phyloP scores from a whole-genome alignment of 1,140 invertebrate genomes.

The Orius laevigatus region DNA sequence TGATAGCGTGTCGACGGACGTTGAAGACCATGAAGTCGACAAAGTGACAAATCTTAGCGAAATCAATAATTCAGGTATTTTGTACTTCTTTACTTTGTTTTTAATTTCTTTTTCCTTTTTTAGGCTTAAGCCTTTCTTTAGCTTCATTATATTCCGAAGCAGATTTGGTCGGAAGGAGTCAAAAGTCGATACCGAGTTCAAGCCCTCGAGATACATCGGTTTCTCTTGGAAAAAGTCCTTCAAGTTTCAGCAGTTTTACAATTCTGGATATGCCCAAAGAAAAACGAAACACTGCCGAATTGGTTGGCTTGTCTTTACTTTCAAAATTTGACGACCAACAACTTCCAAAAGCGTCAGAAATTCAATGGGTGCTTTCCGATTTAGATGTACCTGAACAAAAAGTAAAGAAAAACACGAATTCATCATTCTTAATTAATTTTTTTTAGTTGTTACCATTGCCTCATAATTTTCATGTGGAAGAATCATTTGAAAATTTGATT shows the following conservation, averaged over 20 bases:
- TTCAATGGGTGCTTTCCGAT: conserved; percentile 72
- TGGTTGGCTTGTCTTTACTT: conserved; percentile 58
- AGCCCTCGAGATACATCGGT: conserved; percentile 34
- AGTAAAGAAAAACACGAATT: not conserved
- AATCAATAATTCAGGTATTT: conserved; percentile 26
- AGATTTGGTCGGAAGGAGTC: conserved; percentile 27
- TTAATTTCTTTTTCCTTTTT: conserved; percentile 19
- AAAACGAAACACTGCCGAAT: conserved; percentile 49
- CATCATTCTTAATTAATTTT: not conserved
- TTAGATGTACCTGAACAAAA: conserved; percentile 53
- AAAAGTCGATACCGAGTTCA: conserved; percentile 22
- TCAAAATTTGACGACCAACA: conserved; percentile 61
- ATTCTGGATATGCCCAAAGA: not conserved
- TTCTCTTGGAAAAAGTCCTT: not conserved
- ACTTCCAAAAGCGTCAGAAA: conserved; percentile 56
- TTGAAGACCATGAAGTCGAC: conserved; percentile 35
- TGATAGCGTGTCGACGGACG: conserved; percentile 33
- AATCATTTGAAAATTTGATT: conserved; percentile 31
- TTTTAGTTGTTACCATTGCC: conserved; percentile 53
- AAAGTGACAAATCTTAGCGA: conserved; percentile 29
- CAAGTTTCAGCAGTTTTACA: not conserved
- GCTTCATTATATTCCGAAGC: conserved; percentile 43
- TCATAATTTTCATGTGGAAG: conserved; percentile 46
- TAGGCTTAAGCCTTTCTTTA: conserved; percentile 40
- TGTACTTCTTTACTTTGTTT: not conserved